Conservation (phyloP, 1,140 invertebrate species). For the Nephila pilipes region DNA sequence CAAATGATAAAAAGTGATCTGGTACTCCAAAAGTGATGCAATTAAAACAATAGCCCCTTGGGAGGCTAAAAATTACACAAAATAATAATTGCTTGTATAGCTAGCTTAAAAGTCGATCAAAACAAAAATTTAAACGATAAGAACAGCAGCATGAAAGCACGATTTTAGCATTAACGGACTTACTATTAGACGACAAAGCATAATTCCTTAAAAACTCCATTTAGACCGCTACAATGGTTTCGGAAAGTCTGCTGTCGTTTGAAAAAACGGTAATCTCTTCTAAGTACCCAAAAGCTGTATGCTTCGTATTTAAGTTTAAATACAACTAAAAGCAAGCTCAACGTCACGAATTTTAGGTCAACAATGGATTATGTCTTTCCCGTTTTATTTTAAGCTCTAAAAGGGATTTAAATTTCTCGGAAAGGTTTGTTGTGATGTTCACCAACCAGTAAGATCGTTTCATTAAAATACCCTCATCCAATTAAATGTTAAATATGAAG, state of each 20-base stretch:
- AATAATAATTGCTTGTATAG: no score
- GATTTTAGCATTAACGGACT: no score
- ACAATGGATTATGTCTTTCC: conserved; percentile 26
- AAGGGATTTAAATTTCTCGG: background rate
- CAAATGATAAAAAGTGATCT: no score
- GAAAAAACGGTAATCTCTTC: background rate
- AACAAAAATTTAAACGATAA: no score
- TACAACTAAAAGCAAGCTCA: background rate
- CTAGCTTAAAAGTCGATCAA: no score
- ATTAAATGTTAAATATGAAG: conserved; percentile 24
- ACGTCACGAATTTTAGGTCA: conserved; percentile 16
- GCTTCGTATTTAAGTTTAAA: background rate
- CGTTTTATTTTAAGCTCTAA: background rate
- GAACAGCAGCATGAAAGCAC: no score
- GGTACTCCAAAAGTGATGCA: no score
- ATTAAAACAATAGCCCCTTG: no score
- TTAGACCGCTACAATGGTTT: background rate
- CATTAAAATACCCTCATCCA: background rate
- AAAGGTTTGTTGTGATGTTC: background rate
- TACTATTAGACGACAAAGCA: no score
- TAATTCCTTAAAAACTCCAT: no score
- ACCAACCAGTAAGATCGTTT: background rate
- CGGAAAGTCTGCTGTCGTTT: background rate
- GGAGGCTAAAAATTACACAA: no score
- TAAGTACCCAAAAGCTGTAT: background rate